Conservation (phyloP, 2,113 vertebrate species). For the Papio anubis region DNA sequence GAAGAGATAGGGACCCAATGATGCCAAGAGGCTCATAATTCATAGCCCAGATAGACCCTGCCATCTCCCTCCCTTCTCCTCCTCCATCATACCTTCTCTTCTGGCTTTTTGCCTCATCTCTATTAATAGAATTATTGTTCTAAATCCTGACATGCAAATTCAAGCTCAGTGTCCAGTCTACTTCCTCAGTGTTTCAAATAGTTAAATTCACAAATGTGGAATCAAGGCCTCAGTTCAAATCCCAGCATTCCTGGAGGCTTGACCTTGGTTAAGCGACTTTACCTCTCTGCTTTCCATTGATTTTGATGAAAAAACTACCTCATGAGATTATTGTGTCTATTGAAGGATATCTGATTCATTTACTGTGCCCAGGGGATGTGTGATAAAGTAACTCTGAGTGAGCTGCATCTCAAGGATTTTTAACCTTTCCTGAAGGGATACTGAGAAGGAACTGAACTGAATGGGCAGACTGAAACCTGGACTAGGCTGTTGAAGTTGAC, state of each 20-base stretch:
- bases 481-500: not conserved
- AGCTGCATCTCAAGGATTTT: not conserved
- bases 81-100: not conserved
- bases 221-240: not conserved
- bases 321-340: not conserved
- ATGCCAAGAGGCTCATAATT: not conserved
- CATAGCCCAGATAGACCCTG: not conserved
- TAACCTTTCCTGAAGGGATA: not conserved
- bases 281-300: not conserved
- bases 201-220: slow-evolving; percentile 7
- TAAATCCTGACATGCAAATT: not conserved
- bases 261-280: not conserved
- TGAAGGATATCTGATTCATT: not conserved
- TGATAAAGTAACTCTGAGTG: not conserved
- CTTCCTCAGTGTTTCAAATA: not conserved
- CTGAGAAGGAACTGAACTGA: not conserved
- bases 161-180: not conserved
- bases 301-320: not conserved
- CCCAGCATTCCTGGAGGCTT: not conserved
- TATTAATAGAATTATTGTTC: not conserved
- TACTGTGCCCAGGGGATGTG: not conserved
- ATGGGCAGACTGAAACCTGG: not conserved
- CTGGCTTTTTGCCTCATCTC: not conserved
- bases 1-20: not conserved
- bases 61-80: not conserved